phyloP scores from a whole-genome alignment of 2,113 vertebrate genomes.

The Leuciscus idus region DNA sequence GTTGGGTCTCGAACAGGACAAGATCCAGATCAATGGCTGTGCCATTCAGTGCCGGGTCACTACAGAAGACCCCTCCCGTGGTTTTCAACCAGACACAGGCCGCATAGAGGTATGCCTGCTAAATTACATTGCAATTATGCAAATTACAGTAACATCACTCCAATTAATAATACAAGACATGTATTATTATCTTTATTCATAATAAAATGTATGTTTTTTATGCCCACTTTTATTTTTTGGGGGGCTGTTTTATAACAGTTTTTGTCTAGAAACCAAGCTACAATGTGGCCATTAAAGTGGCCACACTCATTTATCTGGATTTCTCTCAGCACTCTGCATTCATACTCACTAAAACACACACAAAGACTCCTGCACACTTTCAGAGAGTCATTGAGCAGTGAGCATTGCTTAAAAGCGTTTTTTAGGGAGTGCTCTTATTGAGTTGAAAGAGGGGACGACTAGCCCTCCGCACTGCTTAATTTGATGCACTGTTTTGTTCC shows the following conservation, averaged over 20 bases:
- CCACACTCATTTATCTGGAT: slow-evolving; percentile 1
- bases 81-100: slow-evolving; percentile 84
- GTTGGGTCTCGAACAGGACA: slow-evolving; percentile 79
- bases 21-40: slow-evolving; percentile 78
- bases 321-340: not conserved
- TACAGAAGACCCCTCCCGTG: slow-evolving; percentile 80
- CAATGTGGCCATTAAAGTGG: slow-evolving; percentile 13
- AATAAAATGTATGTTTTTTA: not conserved
- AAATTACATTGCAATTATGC: not conserved
- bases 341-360: not conserved
- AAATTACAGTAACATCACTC: not conserved
- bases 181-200: not conserved
- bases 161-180: not conserved
- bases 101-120: slow-evolving; percentile 78
- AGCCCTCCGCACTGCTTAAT: not conserved
- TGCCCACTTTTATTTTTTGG: not conserved
- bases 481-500: slow-evolving; percentile 13
- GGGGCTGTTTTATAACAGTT: not conserved
- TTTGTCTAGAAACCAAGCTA: not conserved
- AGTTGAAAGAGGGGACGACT: slow-evolving; percentile 15
- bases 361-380: not conserved
- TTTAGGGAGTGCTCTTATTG: slow-evolving; percentile 25
- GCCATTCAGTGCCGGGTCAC: slow-evolving; percentile 85
- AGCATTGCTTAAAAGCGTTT: slow-evolving; percentile 28
- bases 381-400: slow-evolving; percentile 16